Percentiles rank a stretch among this genome's conserved stretches.
phyloP scores from a whole-genome alignment of 2,113 vertebrate genomes.

The Poeciliopsis retropinna region DNA sequence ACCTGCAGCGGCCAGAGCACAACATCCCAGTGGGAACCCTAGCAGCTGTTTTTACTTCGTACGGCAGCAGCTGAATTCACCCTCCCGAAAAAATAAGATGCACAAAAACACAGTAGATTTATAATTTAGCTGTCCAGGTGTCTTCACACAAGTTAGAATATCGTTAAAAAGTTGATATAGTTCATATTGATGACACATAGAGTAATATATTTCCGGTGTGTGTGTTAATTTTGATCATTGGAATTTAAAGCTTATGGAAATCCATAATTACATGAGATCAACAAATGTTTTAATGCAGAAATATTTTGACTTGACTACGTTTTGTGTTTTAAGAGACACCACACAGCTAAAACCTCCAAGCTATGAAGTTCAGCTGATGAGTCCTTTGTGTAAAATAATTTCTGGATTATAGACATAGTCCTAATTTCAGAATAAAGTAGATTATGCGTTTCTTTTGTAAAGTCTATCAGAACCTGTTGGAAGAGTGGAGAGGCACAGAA shows the following conservation, averaged over 20 bases:
- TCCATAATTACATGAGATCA: not conserved
- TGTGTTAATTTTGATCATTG: not conserved
- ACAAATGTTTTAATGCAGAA: not conserved
- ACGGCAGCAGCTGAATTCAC: slow-evolving; percentile 67
- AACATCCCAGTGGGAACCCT: slow-evolving; percentile 95
- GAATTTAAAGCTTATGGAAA: not conserved
- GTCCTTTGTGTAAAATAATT: not conserved
- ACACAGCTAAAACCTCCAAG: not conserved
- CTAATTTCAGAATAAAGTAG: not conserved
- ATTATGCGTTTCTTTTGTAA: not conserved
- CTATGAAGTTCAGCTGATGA: not conserved
- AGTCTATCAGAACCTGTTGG: not conserved
- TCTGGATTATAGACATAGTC: not conserved
- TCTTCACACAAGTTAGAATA: not conserved
- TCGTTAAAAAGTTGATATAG: not conserved
- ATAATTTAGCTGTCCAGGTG: too few species aligned
- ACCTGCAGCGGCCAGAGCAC: slow-evolving; percentile 89
- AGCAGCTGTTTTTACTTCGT: slow-evolving; percentile 94
- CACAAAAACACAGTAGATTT: not conserved
- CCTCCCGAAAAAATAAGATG: not conserved
- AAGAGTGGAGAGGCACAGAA: too few species aligned
- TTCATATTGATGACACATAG: not conserved
- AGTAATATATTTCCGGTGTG: too few species aligned
- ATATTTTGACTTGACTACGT: not conserved
- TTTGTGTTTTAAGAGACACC: not conserved